These are phyloP conservation scores for Cephalopholis sonnerati DNA, from an alignment of 2,113 vertebrate species.

Conservation along the genomic window DNA sequence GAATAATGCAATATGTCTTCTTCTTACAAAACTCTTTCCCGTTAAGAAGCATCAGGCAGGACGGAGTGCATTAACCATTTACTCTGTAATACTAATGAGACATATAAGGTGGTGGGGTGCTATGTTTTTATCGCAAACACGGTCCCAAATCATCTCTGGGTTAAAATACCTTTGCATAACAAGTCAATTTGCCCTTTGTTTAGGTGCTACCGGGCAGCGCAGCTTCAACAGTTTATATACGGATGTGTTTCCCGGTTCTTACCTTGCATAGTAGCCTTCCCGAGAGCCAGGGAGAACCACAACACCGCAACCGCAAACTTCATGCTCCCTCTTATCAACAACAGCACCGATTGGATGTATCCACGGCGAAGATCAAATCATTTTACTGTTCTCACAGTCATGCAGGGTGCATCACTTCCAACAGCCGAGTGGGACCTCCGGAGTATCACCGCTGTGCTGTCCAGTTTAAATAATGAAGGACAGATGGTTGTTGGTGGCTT, in stretches of 20 bases:
- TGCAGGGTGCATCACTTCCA: conserved; percentile 18
- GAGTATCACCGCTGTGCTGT: conserved; percentile 11
- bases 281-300: conserved; percentile 66
- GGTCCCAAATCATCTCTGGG: neutral
- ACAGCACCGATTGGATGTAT: neutral
- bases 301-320: conserved; percentile 76
- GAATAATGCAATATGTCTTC: neutral
- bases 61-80: neutral
- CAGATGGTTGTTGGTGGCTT: conserved; percentile 17
- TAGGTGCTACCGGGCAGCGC: neutral
- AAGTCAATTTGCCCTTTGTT: neutral
- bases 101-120: neutral
- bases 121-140: conserved; percentile 5
- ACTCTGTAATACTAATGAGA: neutral
- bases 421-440: conserved; percentile 30
- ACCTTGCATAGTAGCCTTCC: conserved; percentile 74
- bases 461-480: conserved; percentile 40
- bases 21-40: neutral
- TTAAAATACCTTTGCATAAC: neutral
- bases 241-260: conserved; percentile 40
- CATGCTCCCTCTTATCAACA: conserved; percentile 64
- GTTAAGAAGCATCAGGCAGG: neutral
- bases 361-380: conserved; percentile 46
- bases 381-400: conserved; percentile 4
- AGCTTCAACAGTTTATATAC: conserved; percentile 32